Base-by-base conservation (phyloP, 2,113 vertebrate species). In the Passer domesticus region DNA sequence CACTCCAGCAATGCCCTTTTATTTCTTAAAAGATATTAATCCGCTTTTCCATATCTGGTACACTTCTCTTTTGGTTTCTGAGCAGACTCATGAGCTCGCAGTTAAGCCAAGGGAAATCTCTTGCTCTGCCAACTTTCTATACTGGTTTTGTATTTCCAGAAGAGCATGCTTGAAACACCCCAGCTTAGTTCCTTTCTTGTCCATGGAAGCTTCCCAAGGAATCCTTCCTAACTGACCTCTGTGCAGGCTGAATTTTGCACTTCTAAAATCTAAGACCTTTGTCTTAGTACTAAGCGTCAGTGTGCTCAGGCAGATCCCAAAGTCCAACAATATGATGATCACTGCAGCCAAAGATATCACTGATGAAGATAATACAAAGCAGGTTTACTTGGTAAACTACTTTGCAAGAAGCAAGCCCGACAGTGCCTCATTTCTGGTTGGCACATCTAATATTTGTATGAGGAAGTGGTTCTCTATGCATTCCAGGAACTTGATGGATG, bases 241-340 rank as follows among this genome's bases (percentile, higher is more conserved):
- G 55, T 39, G n/a, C 15, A 52, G 75, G n/a, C 16, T 62, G 31
- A 67, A 43, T n/a, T 58, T 49, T 47, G 2, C n/a, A 68, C 17
- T 68, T 75, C 62, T 75, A n/a, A 25, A 68, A 60, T 47, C n/a
- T 53, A 21, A 46, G 31, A 39, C 11, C 23, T 75, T 53, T 82
- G 17, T 14, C 47, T 53, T 46, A 18, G 16, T 46, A 35, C 13
- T 68, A 31, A 53, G 13, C 21, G 62, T 68, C 63, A 35, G 21
- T 0, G 0, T 35, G 9, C 41, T 83, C 55, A 69, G 17, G 11
- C 5, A 2, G 11, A 49, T 83, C 14, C 12, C 16, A 23, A 35
- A 55, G 21, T 63, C n/a, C 41, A 47, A 22, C n/a, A 41, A 13
- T 31, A 16, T 22, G 25, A 20, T 53, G 69, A n/a, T 68, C 23